Conservation (phyloP, 2,113 vertebrate species). For the Phoenicopterus ruber region DNA sequence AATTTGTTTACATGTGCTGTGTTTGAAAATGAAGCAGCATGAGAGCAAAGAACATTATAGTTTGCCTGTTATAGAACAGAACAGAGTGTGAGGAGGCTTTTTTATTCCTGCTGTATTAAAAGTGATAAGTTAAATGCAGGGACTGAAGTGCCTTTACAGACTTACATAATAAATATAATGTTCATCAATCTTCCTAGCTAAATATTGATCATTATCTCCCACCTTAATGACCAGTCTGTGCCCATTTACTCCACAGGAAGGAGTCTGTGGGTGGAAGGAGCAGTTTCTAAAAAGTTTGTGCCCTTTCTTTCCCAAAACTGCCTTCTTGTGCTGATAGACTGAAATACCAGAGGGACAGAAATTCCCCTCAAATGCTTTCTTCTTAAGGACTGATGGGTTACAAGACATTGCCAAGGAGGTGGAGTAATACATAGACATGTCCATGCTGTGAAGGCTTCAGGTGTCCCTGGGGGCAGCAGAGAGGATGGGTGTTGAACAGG, state of each 20-base stretch:
- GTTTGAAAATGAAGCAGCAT: conserved; percentile 57
- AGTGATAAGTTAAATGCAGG: conserved; percentile 17
- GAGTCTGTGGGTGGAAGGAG: background rate
- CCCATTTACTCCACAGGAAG: background rate
- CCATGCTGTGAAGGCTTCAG: background rate
- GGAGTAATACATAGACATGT: background rate
- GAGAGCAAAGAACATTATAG: conserved; percentile 26
- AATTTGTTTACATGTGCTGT: conserved; percentile 45
- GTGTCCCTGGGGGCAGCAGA: background rate
- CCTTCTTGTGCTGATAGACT: background rate
- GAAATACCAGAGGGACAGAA: background rate
- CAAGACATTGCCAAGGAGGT: background rate
- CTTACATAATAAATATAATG: background rate
- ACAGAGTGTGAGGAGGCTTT: background rate
- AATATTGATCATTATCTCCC: conserved; percentile 28
- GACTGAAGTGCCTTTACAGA: background rate
- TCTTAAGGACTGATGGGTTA: background rate
- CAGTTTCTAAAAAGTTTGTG: background rate
- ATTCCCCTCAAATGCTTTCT: background rate
- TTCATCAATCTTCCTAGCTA: background rate
- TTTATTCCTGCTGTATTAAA: conserved; percentile 5
- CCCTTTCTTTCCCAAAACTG: background rate
- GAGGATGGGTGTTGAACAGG: background rate
- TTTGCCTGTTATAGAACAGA: conserved; percentile 27
- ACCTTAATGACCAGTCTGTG: background rate